Base-by-base conservation (phyloP, 2,888 invertebrate species). In the Agrochola macilenta region DNA sequence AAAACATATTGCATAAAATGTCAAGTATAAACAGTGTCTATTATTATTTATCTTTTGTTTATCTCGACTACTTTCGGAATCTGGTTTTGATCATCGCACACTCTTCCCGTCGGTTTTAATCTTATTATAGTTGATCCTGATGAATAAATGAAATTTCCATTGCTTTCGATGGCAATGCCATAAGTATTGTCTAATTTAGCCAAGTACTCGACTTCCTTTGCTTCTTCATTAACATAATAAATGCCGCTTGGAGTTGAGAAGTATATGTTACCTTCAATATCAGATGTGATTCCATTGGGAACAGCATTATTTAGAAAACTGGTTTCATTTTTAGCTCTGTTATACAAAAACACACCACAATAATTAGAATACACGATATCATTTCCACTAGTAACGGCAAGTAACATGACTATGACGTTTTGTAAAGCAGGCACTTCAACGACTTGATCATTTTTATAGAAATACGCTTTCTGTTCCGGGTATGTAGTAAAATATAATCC, bases 401-500 rank as follows among this genome's bases (percentile, higher is more conserved):
- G 17, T 11, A 91, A 43, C 85, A 91, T 84, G 0, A 84, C 88
- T 78, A 69, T 92, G 0, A 85, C 80, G 8, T 89, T 68, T n/a
- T 81, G 69, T 5, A 93, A 72, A 74, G 89, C 91, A 3, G 88
- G 77, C 4, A 93, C 82, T 66, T 81, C 79, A 2, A 68, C 70
- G 0, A 89, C 64, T 35, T 69, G 52, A 5, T 85, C 82, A 8
- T 91, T 73, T 76, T 90, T 90, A 71, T 88, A 91, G 5, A 87
- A 54, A 64, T 85, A 93, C 0, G 88, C 90, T 73, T 79, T 81
- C 79, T 93, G 92, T 0, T 90, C 79, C 0, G 93, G 92, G 9
- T 93, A 95, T 0, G 90, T 91, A 2, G 94, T 92, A 78, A 93
- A 95, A 84, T 94, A 96, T 0, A 96, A 79, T n/a, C 90, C 89